These are phyloP conservation scores for Trachymyrmex septentrionalis DNA, from an alignment of 1,140 invertebrate species.

Conservation along the genomic window DNA sequence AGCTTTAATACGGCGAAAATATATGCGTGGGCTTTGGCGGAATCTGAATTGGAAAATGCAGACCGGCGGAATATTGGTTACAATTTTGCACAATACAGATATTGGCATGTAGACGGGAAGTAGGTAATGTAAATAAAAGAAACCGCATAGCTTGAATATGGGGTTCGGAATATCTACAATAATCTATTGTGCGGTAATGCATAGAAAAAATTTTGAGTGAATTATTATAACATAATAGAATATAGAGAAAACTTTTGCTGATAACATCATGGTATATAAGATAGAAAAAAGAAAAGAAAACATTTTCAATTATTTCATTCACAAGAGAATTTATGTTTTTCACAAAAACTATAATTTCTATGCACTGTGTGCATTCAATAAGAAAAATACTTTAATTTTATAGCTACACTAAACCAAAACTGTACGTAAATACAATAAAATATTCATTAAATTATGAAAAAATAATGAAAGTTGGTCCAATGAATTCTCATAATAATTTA, in stretches of 20 bases:
- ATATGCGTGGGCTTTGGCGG: conserved; percentile 87
- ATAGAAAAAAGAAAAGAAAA: neutral
- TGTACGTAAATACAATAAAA: too few species aligned
- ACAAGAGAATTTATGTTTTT: neutral
- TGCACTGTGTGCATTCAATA: neutral
- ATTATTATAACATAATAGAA: neutral
- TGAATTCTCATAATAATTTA: too few species aligned
- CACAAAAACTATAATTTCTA: neutral
- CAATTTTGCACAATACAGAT: conserved; percentile 50
- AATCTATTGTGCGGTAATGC: neutral
- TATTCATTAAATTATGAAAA: too few species aligned
- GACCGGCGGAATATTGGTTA: conserved; percentile 79
- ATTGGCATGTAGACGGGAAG: conserved; percentile 16
- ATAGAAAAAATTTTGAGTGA: neutral
- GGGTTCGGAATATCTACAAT: neutral
- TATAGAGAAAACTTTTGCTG: neutral
- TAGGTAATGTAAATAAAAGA: conserved; percentile 15
- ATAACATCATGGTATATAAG: neutral
- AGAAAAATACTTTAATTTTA: neutral
- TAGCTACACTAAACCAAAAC: too few species aligned
- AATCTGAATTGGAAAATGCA: conserved; percentile 76
- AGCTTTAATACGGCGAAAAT: conserved; percentile 88
- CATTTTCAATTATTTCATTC: neutral
- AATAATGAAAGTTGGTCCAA: too few species aligned
- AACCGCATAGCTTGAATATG: neutral